These are phyloP conservation scores for Scomberomorus guttatus DNA, from an alignment of 2,797 vertebrate genomes.

Conservation along the genomic window DNA sequence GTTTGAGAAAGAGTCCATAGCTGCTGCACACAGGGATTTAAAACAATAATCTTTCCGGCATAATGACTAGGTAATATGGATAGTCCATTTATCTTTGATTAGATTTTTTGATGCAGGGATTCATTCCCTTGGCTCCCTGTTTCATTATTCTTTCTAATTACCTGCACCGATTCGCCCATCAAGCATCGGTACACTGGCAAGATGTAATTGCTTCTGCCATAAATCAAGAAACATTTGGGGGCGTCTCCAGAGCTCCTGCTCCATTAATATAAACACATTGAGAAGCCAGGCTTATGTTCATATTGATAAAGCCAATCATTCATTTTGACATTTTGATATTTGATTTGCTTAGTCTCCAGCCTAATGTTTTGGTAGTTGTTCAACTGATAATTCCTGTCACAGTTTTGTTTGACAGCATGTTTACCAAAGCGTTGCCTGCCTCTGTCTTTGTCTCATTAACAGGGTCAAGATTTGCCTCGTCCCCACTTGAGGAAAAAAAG, in stretches of 20 bases:
- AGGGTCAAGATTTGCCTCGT: conserved; percentile 22
- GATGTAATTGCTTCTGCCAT: conserved; percentile 84
- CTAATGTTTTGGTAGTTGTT: conserved; percentile 32
- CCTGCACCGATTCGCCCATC: conserved; percentile 81
- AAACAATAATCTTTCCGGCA: conserved; percentile 80
- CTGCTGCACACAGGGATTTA: conserved; percentile 72
- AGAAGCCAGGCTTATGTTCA: conserved; percentile 62
- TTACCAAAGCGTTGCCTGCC: neutral
- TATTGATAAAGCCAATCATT: conserved; percentile 69
- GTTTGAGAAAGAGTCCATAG: conserved; percentile 68
- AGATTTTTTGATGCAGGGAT: conserved; percentile 81
- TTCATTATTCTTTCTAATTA: conserved; percentile 88
- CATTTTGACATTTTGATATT: conserved; percentile 66
- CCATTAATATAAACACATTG: conserved; percentile 70
- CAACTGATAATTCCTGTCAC: conserved; percentile 11
- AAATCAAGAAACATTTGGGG: conserved; percentile 81
- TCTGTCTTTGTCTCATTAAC: conserved; percentile 39
- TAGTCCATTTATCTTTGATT: conserved; percentile 85
- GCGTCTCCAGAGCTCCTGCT: conserved; percentile 62
- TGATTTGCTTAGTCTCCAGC: conserved; percentile 44
- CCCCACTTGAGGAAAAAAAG: conserved; percentile 37
- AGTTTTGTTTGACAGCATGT: conserved; percentile 23
- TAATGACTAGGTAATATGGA: conserved; percentile 80
- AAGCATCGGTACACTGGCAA: conserved; percentile 73
- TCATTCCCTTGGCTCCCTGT: conserved; percentile 76